Evolutionary conservation across 2,113 vertebrate species (phyloP).

Genomic region (Chitala chitala): DNA sequence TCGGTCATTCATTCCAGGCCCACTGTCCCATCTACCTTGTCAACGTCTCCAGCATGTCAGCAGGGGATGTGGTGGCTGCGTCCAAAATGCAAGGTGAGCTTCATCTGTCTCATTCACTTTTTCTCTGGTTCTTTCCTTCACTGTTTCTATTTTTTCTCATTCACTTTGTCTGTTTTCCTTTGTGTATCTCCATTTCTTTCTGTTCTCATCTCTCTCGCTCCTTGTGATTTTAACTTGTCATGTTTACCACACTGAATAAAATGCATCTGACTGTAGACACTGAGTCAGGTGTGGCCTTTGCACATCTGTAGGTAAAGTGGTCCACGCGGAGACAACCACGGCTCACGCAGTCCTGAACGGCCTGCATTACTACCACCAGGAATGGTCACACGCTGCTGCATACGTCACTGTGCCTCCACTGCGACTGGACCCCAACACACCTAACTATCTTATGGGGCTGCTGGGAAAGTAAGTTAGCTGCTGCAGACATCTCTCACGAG

Average conservation of each 20-base stretch:
- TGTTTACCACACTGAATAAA: not conserved
- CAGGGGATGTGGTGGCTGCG: conserved; percentile 82
- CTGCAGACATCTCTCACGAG: too few species aligned
- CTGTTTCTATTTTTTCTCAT: too few species aligned
- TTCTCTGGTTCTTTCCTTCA: not conserved
- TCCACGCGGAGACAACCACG: conserved; percentile 85
- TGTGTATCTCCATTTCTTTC: not conserved
- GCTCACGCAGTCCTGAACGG: conserved; percentile 87
- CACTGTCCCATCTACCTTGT: conserved; percentile 90
- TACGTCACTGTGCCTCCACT: conserved; percentile 88
- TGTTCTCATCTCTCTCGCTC: not conserved
- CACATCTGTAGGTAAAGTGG: conserved; percentile 74
- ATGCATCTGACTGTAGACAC: not conserved
- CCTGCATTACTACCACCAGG: conserved; percentile 93
- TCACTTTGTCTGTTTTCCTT: not conserved
- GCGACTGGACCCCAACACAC: conserved; percentile 88
- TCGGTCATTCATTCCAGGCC: conserved; percentile 71
- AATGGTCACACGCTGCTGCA: conserved; percentile 88
- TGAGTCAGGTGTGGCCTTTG: not conserved
- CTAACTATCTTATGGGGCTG: conserved; percentile 89
- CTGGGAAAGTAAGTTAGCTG: conserved; percentile 93
- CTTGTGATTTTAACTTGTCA: not conserved
- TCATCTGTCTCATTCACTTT: not conserved
- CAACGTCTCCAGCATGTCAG: conserved; percentile 90
- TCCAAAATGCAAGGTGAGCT: conserved; percentile 90